Base-by-base conservation (phyloP, 2,888 invertebrate species). In the Dysmachus trigonus region DNA sequence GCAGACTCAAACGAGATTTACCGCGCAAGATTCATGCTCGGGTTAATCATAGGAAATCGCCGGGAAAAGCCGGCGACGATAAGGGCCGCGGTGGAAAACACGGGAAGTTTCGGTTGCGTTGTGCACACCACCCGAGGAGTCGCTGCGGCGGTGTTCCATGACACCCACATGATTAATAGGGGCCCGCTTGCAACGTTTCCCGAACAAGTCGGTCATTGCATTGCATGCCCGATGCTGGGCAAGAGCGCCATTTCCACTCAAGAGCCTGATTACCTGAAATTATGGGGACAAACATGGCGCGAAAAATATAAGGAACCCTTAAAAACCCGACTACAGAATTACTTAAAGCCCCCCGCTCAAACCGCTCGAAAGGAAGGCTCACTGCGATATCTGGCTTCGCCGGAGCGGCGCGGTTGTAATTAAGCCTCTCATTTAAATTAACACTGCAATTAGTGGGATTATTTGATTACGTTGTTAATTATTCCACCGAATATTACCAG, bases 401-500 rank as follows among this genome's bases (percentile, higher is more conserved):
- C 41, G 7, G 31, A 81, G 27, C 79, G 62, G 47, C 51, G 38
- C 72, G 74, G 81, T 79, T 86, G 86, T 87, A 88, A 88, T 88
- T 88, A 88, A 89, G 87, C 88, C 88, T 85, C 88, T 88, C 83
- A 86, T 88, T 87, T 86, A 87, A 88, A 88, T 87, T 87, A 88
- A 88, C 88, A 87, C 88, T 88, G 89, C 89, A 89, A 89, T 89
- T 89, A 89, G 88, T 87, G 88, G 89, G 89, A 89, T 89, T 89
- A 89, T 89, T 89, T 89, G 89, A 89, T 89, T 89, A 89, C 88
- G 87, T 87, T 88, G 88, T 89, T 83, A 83, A 83, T 83, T 83
- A 83, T 83, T 83, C 83, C 83, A 83, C 83, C 83, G 83, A 83
- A 83, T 83, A 72, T 83, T 83, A 83, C 71, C 83, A 41, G 71